A percentile compares a stretch with the other conserved stretches of the same genome.
Conservation (phyloP, 2,888 invertebrate genomes). For the Labia minor region DNA sequence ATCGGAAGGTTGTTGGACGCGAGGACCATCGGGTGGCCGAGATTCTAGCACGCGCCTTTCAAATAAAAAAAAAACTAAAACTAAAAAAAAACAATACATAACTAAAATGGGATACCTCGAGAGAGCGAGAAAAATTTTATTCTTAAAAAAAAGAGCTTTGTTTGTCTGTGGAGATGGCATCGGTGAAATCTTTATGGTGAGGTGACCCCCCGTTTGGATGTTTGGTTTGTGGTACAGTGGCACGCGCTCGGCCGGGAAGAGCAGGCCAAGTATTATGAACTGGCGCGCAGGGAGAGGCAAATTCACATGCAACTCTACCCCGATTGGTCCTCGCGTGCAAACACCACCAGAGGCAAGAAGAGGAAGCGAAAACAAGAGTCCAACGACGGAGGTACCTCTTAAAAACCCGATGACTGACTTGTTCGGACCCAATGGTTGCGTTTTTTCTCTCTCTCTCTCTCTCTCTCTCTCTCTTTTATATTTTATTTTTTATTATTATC, state of each 20-base stretch:
- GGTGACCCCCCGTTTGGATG: constrained; percentile 22
- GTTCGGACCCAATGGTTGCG: background rate
- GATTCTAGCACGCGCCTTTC: constrained; percentile 13
- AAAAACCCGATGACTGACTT: constrained; percentile 27
- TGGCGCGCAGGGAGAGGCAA: constrained; percentile 96
- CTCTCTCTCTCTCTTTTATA: constrained; percentile 24
- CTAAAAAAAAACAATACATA: too few species aligned
- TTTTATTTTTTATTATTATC: constrained; percentile 18
- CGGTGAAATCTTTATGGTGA: constrained; percentile 19
- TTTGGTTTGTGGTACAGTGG: constrained; percentile 60
- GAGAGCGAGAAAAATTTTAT: background rate
- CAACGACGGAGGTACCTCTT: constrained; percentile 87
- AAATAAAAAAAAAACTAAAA: too few species aligned
- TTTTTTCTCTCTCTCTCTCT: constrained; percentile 24
- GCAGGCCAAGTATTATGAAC: constrained; percentile 99
- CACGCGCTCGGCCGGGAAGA: constrained; percentile 98
- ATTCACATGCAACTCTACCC: constrained; percentile 99
- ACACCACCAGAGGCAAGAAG: constrained; percentile 99
- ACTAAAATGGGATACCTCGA: background rate
- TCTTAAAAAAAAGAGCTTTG: constrained; percentile 31
- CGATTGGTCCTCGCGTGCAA: constrained; percentile 98
- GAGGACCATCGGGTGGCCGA: constrained; percentile 13
- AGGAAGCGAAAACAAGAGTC: constrained; percentile 98
- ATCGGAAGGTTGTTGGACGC: background rate
- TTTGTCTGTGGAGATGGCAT: constrained; percentile 29